These are phyloP conservation scores for Brachylomia viminalis DNA, from an alignment of 2,888 invertebrate genomes.

Conservation along the genomic window DNA sequence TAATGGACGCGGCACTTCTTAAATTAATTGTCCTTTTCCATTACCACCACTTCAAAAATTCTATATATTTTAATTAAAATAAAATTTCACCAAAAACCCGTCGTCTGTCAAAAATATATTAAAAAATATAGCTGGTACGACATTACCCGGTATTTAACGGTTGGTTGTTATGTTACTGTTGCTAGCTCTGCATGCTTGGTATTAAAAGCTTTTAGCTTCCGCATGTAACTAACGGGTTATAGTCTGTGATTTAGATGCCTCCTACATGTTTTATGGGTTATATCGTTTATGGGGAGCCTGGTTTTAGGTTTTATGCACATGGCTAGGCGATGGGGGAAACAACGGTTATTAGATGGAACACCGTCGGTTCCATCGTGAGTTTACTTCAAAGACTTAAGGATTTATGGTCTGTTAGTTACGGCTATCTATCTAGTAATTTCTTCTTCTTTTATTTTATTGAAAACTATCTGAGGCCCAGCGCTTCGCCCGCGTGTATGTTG, in stretches of 20 bases:
- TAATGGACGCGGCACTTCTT: conserved; percentile 2
- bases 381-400: conserved; percentile 15
- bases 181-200: conserved; percentile 29
- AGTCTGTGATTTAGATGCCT: conserved; percentile 52
- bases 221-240: conserved; percentile 44
- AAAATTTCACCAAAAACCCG: conserved; percentile 22
- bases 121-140: conserved; percentile 17
- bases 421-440: not conserved
- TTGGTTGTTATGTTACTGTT: conserved; percentile 14
- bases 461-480: too few relatives aligned
- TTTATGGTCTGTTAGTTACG: not conserved
- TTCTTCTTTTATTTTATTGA: not conserved
- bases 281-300: conserved; percentile 37
- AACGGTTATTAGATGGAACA: conserved; percentile 11
- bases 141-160: conserved; percentile 40
- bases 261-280: conserved; percentile 50
- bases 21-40: conserved; percentile 38
- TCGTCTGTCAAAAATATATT: conserved; percentile 26
- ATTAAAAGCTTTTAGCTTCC: conserved; percentile 62
- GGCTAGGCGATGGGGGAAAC: conserved; percentile 31
- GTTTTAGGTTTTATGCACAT: conserved; percentile 48
- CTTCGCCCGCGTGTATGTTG: too few relatives aligned
- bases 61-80: conserved; percentile 27
- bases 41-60: conserved; percentile 11
- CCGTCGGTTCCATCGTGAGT: not conserved